Evolutionary conservation across 2,888 invertebrate species (phyloP).

Genomic region (Diplolepis rosae): DNA sequence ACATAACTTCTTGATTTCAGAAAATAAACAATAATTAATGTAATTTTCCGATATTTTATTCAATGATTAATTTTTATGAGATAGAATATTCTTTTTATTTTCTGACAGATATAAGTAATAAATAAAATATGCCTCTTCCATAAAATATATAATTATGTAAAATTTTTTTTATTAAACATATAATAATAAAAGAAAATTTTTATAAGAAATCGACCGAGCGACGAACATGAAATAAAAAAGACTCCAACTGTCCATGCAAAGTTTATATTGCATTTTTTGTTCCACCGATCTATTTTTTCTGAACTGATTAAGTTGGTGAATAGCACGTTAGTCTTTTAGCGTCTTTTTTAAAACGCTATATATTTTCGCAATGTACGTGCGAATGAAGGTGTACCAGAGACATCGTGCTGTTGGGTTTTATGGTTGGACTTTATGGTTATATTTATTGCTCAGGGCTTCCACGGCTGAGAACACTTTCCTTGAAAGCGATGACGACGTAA

Average conservation of each 20-base stretch:
- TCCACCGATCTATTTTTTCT: background rate
- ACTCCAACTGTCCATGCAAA: background rate
- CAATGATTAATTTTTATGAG: too few relatives aligned
- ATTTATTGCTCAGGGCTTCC: constrained; percentile 60
- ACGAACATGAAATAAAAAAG: too few relatives aligned
- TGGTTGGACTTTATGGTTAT: constrained; percentile 63
- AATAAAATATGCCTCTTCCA: too few relatives aligned
- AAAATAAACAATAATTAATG: too few relatives aligned
- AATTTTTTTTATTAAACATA: too few relatives aligned
- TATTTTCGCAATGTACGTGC: constrained; percentile 62
- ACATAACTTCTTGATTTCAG: too few relatives aligned
- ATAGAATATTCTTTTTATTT: too few relatives aligned
- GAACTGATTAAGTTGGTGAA: background rate
- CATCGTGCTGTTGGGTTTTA: constrained; percentile 51
- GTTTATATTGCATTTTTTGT: constrained; percentile 3
- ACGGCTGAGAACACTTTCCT: constrained; percentile 55
- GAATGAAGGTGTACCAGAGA: constrained; percentile 47
- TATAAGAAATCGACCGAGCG: too few relatives aligned
- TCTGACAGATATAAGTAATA: too few relatives aligned
- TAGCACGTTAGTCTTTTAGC: constrained; percentile 47
- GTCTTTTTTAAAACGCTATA: constrained; percentile 50
- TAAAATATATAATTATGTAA: too few relatives aligned
- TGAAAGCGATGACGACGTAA: constrained; percentile 62
- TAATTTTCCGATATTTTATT: too few relatives aligned
- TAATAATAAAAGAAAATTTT: too few relatives aligned